Evolutionary conservation across 37 sponge, comb jelly and placozoan genomes (phyloP), one percentile per base, ranked within the genome.

Genomic region (Aplysina aerophoba): DNA sequence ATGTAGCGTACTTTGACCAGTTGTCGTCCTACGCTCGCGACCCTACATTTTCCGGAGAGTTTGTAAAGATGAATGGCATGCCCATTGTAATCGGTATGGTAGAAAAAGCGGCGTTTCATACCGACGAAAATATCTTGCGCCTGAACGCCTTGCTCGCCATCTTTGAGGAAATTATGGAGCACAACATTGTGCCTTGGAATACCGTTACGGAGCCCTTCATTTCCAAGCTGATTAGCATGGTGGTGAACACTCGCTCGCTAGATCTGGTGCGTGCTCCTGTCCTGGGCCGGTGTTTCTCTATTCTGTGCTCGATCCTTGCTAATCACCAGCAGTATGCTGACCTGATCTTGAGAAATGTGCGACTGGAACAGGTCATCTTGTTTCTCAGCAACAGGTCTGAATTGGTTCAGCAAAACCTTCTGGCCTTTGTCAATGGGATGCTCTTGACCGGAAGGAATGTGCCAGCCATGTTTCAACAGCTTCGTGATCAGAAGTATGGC

Each of bases 111-210:
- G 85, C 81, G 24, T 85, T 80, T 0, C 38, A 21, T 17, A 80
- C 59, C 27, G 87, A 84, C 1, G 16, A 39, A 0, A 90, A 93
- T 30, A 55, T 85, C 22, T 19, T 38, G 27, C 67, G 82, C 58
- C 35, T 93, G 63, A 81, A 66, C 0, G 64, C 55, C 40, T 66
- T 87, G 41, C 85, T 93, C 44, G 90, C 83, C 19, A 88, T 86
- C 14, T 96, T 93, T 53, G 89, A 85, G 34, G 94, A 90, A 64
- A 84, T 96, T 4, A 96, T 96, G 96, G 94, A 96, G 68, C 96
- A 96, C 67, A 61, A 86, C 8, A 86, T 93, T 15, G 96, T 96
- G 5, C 94, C 92, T 19, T 96, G 96, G 96, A 85, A 88, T 35
- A 77, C 83, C 0, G 84, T 96, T 33, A 85, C 89, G 19, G 88